These are phyloP conservation scores for Telmatochromis brichardi DNA, from an alignment of 2,113 vertebrate genomes.

Conservation along the genomic window DNA sequence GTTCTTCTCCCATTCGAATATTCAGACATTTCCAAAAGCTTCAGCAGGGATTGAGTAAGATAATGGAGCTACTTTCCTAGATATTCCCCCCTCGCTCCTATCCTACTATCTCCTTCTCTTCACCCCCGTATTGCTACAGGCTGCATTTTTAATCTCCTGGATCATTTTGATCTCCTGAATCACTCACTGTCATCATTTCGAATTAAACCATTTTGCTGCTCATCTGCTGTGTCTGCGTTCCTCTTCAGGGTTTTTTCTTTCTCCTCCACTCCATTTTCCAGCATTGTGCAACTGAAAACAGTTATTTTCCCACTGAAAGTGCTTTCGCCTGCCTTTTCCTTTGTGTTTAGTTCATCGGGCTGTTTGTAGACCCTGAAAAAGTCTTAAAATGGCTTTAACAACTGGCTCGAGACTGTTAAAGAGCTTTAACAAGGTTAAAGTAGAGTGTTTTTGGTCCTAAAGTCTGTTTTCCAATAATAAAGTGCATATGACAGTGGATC, in stretches of 20 bases:
- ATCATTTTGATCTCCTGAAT: slow-evolving; percentile 52
- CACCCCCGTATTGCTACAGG: slow-evolving; percentile 19
- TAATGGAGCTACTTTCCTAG: slow-evolving; percentile 44
- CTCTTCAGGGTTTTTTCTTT: background rate
- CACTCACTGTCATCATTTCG: slow-evolving; percentile 26
- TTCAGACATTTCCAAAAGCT: slow-evolving; percentile 38
- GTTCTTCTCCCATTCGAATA: slow-evolving; percentile 13
- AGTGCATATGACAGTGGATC: background rate
- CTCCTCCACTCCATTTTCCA: background rate
- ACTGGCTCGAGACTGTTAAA: background rate
- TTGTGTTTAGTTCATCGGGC: background rate
- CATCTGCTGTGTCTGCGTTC: background rate
- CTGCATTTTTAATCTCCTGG: slow-evolving; percentile 50
- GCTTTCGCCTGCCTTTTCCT: background rate
- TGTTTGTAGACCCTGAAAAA: background rate
- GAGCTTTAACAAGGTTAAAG: background rate
- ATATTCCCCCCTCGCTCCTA: background rate
- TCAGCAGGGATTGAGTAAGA: slow-evolving; percentile 23
- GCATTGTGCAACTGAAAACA: background rate
- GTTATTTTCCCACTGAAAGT: background rate
- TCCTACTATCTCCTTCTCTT: background rate
- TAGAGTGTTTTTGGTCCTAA: background rate
- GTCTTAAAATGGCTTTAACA: background rate
- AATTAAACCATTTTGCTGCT: background rate
- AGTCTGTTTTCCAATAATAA: background rate